Base-by-base conservation (phyloP, 2,888 invertebrate species). In the Caenorhabditis sp. region DNA sequence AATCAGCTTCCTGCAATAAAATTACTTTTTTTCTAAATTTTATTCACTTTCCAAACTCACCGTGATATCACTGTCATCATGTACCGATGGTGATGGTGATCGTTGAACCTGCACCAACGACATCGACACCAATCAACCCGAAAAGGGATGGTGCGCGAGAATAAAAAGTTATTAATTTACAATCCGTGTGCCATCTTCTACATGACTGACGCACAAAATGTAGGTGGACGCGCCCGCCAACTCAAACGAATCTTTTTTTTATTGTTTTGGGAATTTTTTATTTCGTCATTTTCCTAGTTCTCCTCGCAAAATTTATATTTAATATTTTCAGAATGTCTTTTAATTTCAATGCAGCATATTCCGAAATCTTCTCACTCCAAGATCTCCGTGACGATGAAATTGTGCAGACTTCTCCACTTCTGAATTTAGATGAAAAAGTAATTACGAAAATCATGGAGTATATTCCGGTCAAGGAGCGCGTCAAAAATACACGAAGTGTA, bases 31-130 rank as follows among this genome's bases (percentile, higher is more conserved):
- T 12, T 25, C 7, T 3, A 43, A 7, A 3, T 38, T 14, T 14
- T n/a, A n/a, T n/a, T n/a, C n/a, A n/a, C n/a, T n/a, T 38, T 38
- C 14, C 21, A 36, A 36, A 65, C 72, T 64, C 20, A 80, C 80
- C 61, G 66, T 50, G 27, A 70, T 68, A 25, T 78, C 73, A 52
- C 49, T 63, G 23, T 80, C 77, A 52, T 77, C 80, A 62, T 52
- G 74, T 23, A 72, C 36, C 23, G 81, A 77, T 20, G 83, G 82
- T 26, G 83, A 75, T 4, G 83, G 82, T 27, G 83, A 81, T 21
- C 83, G 65, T 62, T 83, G 83, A 14, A 83, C 77, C 53, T 80
- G 81, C 38, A 83, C 80, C 59, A 83, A 73, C n/a, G 83, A 80
- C 83, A 83, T 83, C 17, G 3, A 14, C 12, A 43, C 7, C 36